These are phyloP conservation scores for Ranitomeya variabilis DNA, from an alignment of 2,113 vertebrate species.

Conservation along the genomic window DNA sequence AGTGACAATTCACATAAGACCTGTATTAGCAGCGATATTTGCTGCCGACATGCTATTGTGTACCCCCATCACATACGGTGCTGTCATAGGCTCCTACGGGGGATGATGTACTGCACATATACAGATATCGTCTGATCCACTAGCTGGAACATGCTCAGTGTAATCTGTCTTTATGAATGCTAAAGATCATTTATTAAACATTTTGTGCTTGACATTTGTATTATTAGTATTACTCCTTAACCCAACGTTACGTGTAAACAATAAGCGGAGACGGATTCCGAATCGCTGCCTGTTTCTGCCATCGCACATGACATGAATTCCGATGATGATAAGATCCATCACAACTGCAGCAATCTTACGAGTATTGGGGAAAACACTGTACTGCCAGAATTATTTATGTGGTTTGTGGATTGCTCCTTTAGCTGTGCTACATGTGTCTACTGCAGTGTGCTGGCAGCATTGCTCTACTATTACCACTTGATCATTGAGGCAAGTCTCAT, in stretches of 20 bases:
- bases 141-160: not conserved
- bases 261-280: not conserved
- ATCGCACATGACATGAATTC: slow-evolving; percentile 24
- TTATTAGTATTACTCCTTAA: not conserved
- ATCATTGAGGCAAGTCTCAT: not conserved
- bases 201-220: slow-evolving; percentile 2
- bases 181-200: not conserved
- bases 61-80: not conserved
- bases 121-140: not conserved
- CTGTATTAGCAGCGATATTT: not conserved
- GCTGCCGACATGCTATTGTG: not conserved
- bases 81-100: not conserved
- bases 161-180: not conserved
- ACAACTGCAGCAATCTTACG: not conserved
- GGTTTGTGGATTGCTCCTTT: not conserved
- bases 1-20: not conserved
- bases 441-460: not conserved
- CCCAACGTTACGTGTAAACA: not conserved
- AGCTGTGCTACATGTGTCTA: slow-evolving; percentile 5
- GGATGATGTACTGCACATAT: not conserved
- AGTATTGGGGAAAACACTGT: slow-evolving; percentile 2
- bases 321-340: not conserved
- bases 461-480: not conserved
- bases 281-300: not conserved
- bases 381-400: slow-evolving; percentile 31